These are phyloP conservation scores for Eciton burchellii DNA, from an alignment of 1,140 invertebrate genomes.

Conservation along the genomic window DNA sequence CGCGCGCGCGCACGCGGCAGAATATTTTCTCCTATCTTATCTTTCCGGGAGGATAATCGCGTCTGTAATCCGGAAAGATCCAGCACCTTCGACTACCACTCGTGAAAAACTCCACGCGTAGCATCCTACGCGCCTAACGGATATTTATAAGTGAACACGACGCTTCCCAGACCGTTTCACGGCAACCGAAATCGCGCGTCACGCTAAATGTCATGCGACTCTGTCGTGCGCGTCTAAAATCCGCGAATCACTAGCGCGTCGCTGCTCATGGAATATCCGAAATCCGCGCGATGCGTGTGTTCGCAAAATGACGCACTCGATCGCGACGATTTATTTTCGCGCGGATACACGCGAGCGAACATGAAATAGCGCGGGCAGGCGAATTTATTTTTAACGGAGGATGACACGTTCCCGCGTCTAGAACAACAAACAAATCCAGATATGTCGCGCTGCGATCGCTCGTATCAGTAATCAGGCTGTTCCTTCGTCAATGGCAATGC, in stretches of 20 bases:
- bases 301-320: background rate
- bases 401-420: background rate
- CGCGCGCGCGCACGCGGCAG: too few relatives aligned
- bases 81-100: too few relatives aligned
- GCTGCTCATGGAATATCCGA: constrained; percentile 14
- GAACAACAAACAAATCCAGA: constrained; percentile 39
- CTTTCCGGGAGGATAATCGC: too few relatives aligned
- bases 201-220: constrained; percentile 25
- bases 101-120: too few relatives aligned
- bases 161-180: background rate
- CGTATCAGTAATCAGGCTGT: too few relatives aligned
- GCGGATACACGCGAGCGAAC: background rate
- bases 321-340: constrained; percentile 24
- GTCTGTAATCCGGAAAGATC: too few relatives aligned
- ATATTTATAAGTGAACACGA: constrained; percentile 33
- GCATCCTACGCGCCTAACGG: background rate
- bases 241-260: constrained; percentile 3
- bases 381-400: background rate
- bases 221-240: constrained; percentile 34
- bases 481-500: too few relatives aligned
- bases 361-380: background rate
- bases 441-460: background rate
- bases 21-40: too few relatives aligned
- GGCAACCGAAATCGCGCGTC: background rate
- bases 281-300: constrained; percentile 24